Percentiles rank a stretch among this genome's conserved stretches.
Evolutionary conservation across 1,140 invertebrate genomes (phyloP).

Genomic region (Drosophila varians): DNA sequence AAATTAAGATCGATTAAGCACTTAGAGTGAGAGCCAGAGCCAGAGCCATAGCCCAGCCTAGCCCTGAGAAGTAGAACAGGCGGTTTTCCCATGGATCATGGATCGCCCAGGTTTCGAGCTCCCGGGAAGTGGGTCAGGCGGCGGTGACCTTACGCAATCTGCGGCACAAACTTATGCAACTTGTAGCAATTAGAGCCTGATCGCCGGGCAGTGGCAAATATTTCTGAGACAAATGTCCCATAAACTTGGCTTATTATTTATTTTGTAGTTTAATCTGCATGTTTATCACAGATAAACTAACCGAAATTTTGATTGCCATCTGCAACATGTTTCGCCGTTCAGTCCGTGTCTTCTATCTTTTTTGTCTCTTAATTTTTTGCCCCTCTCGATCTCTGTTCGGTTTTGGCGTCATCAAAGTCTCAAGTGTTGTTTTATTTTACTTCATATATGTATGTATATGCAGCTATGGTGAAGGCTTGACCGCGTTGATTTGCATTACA

Average conservation of each 20-base stretch:
- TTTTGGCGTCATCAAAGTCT: slow-evolving; percentile 46
- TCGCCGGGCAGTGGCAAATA: background rate
- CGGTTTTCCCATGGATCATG: slow-evolving; percentile 60
- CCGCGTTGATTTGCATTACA: slow-evolving; percentile 81
- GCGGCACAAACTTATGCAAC: slow-evolving; percentile 27
- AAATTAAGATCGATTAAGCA: slow-evolving; percentile 82
- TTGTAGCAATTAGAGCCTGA: slow-evolving; percentile 28
- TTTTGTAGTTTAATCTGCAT: slow-evolving; percentile 28
- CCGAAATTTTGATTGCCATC: slow-evolving; percentile 31
- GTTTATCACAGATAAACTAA: slow-evolving; percentile 52
- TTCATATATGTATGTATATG: too few relatives aligned
- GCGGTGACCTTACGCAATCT: slow-evolving; percentile 66
- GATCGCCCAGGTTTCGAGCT: slow-evolving; percentile 11
- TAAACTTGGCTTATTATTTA: slow-evolving; percentile 79
- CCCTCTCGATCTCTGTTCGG: background rate
- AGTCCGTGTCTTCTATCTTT: slow-evolving; percentile 14
- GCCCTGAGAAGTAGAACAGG: slow-evolving; percentile 73
- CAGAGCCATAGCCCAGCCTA: too few relatives aligned
- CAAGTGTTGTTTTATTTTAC: slow-evolving; percentile 52
- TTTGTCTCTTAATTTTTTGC: background rate
- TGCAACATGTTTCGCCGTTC: slow-evolving; percentile 31
- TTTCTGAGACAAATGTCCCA: slow-evolving; percentile 40
- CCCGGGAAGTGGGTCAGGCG: slow-evolving; percentile 55
- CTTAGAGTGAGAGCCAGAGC: too few relatives aligned
- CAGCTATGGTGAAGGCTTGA: slow-evolving; percentile 55